Percentiles rank a stretch among this genome's conserved stretches.
These are phyloP conservation scores for Danaus plexippus DNA, from an alignment of 1,140 invertebrate genomes.

Conservation along the genomic window DNA sequence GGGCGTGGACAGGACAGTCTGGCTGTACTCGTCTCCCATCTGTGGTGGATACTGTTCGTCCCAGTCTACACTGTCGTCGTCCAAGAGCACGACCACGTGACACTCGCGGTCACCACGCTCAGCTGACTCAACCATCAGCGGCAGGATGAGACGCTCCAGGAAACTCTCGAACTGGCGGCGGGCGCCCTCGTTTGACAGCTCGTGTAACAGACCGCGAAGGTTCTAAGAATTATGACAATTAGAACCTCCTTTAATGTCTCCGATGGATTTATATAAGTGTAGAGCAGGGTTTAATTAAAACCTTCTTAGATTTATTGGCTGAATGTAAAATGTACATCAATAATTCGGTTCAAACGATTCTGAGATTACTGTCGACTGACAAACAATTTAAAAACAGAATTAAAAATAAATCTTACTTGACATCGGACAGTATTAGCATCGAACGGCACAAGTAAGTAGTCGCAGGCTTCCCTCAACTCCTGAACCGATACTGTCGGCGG, in stretches of 20 bases:
- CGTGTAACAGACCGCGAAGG: conserved; percentile 94
- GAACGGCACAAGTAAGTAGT: conserved; percentile 98
- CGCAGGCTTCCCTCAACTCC: conserved; percentile 97
- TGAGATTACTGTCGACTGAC: too few relatives aligned
- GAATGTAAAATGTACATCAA: too few relatives aligned
- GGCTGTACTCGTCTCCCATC: conserved; percentile 98
- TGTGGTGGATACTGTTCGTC: conserved; percentile 98
- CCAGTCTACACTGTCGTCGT: conserved; percentile 99
- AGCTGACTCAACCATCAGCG: conserved; percentile 94
- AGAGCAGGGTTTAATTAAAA: conserved; percentile 31
- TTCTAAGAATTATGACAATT: conserved; percentile 61
- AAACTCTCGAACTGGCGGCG: conserved; percentile 96
- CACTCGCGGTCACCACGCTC: conserved; percentile 91
- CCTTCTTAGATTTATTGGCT: too few relatives aligned
- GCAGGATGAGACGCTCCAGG: conserved; percentile 95
- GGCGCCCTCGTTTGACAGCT: conserved; percentile 98
- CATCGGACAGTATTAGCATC: conserved; percentile 96
- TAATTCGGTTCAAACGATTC: too few relatives aligned
- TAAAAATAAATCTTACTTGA: conserved; percentile 43
- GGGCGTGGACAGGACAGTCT: conserved; percentile 87
- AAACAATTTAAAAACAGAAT: background rate
- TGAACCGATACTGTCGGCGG: conserved; percentile 80
- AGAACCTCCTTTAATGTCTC: too few relatives aligned
- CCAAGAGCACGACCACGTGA: conserved; percentile 95
- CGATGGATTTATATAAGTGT: conserved; percentile 63